Percentiles rank a stretch among this genome's conserved stretches.
These are phyloP conservation scores for Bombus waltoni DNA, from an alignment of 1,140 invertebrate species.

Conservation along the genomic window DNA sequence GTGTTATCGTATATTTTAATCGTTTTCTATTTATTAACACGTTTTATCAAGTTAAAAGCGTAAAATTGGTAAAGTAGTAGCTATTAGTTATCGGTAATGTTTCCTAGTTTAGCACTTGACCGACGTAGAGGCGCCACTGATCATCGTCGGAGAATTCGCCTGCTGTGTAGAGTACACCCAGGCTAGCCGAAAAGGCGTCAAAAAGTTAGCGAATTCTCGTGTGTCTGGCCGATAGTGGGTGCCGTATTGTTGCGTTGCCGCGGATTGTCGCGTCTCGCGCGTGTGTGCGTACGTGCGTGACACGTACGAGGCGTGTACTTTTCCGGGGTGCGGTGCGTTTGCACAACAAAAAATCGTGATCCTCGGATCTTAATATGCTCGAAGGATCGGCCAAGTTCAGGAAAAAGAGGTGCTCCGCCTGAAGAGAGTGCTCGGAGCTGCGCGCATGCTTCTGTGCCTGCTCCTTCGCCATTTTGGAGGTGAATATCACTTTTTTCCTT, in stretches of 20 bases:
- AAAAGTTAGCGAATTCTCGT: constrained; percentile 66
- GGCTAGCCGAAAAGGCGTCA: constrained; percentile 59
- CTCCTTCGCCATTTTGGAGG: constrained; percentile 81
- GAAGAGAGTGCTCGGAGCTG: constrained; percentile 64
- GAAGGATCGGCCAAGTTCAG: constrained; percentile 63
- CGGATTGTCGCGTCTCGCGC: constrained; percentile 53
- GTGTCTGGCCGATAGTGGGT: constrained; percentile 50
- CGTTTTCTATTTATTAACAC: neutral
- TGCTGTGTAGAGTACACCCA: constrained; percentile 39
- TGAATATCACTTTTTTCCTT: constrained; percentile 75
- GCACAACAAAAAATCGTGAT: constrained; percentile 51
- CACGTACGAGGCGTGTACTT: constrained; percentile 75
- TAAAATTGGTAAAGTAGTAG: constrained; percentile 21
- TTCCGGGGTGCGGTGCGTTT: constrained; percentile 71
- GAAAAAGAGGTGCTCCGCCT: constrained; percentile 64
- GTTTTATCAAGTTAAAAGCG: neutral
- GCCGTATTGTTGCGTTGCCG: constrained; percentile 58
- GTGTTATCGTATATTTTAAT: neutral
- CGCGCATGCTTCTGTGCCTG: constrained; percentile 76
- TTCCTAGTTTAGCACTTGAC: constrained; percentile 43
- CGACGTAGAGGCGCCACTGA: constrained; percentile 45
- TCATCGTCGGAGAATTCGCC: constrained; percentile 42
- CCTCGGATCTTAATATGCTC: constrained; percentile 68
- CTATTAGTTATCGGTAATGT: constrained; percentile 24
- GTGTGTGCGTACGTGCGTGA: constrained; percentile 67